Conservation (phyloP, 2,888 invertebrate genomes). For the Drosophila affinis region DNA sequence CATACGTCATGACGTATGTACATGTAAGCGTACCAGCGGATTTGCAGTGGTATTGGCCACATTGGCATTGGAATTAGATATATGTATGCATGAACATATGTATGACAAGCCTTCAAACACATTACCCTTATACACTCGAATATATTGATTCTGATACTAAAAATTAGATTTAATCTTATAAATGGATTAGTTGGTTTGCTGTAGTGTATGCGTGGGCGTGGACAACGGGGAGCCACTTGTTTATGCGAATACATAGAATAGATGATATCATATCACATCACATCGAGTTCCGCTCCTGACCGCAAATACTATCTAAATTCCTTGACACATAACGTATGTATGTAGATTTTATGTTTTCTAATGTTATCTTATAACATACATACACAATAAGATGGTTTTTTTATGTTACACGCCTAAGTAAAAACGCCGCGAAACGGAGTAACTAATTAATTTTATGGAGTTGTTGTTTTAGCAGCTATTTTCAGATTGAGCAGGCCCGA, state of each 20-base stretch:
- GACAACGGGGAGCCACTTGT: not conserved
- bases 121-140: constrained; percentile 12
- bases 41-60: constrained; percentile 16
- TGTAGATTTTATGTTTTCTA: not conserved
- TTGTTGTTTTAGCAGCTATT: constrained; percentile 1
- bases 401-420: constrained; percentile 22
- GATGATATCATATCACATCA: constrained; percentile 9
- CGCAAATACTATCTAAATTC: not conserved
- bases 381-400: constrained; percentile 19
- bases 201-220: not conserved
- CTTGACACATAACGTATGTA: not conserved
- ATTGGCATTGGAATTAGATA: constrained; percentile 21
- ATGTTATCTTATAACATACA: constrained; percentile 11
- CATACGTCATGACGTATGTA: constrained; percentile 18
- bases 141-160: constrained; percentile 19
- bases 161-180: not conserved
- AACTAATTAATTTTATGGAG: constrained; percentile 14
- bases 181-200: not conserved
- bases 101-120: not conserved
- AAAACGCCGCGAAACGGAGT: constrained; percentile 20
- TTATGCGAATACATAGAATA: not conserved
- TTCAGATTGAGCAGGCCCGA: no score
- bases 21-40: not conserved
- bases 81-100: no score
- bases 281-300: not conserved